Evolutionary conservation across 2,888 invertebrate species (phyloP).

Genomic region (Leptodirus hochenwartii): DNA sequence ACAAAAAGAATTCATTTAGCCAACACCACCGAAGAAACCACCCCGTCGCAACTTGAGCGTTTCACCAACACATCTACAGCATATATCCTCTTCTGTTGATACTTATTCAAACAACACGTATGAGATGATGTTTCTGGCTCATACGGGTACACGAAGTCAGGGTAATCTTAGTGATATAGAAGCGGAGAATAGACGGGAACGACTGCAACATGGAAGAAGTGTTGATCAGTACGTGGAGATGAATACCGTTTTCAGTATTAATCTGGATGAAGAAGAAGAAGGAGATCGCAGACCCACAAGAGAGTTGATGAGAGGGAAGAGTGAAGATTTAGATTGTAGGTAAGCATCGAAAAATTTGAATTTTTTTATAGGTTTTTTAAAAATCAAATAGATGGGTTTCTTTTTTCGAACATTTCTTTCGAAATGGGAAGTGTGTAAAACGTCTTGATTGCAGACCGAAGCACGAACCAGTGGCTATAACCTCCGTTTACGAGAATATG

Average conservation of each 20-base stretch:
- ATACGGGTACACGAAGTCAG: slow-evolving; percentile 49
- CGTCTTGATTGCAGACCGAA: too few species aligned
- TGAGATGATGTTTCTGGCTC: slow-evolving; percentile 42
- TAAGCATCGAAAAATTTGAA: too few species aligned
- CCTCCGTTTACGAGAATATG: slow-evolving; percentile 54
- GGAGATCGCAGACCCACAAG: slow-evolving; percentile 14
- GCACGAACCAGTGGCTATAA: slow-evolving; percentile 51
- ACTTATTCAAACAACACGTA: slow-evolving; percentile 40
- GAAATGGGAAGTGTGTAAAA: too few species aligned
- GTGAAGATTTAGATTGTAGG: slow-evolving; percentile 25
- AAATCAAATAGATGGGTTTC: too few species aligned
- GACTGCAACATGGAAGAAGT: slow-evolving; percentile 50
- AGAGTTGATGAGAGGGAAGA: slow-evolving; percentile 26
- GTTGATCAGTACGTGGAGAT: slow-evolving; percentile 65
- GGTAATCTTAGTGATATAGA: slow-evolving; percentile 50
- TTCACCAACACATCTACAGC: slow-evolving; percentile 59
- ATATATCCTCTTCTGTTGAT: slow-evolving; percentile 37
- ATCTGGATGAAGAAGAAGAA: slow-evolving; percentile 22
- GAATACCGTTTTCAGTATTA: slow-evolving; percentile 36
- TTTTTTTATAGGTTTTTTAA: too few species aligned
- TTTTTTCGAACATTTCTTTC: too few species aligned
- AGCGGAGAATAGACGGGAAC: slow-evolving; percentile 29
- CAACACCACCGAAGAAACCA: slow-evolving; percentile 78
- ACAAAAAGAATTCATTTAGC: slow-evolving; percentile 28
- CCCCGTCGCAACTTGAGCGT: slow-evolving; percentile 72